phyloP scores from a whole-genome alignment of 2,888 invertebrate genomes.

The Acrobeloides nanus region DNA sequence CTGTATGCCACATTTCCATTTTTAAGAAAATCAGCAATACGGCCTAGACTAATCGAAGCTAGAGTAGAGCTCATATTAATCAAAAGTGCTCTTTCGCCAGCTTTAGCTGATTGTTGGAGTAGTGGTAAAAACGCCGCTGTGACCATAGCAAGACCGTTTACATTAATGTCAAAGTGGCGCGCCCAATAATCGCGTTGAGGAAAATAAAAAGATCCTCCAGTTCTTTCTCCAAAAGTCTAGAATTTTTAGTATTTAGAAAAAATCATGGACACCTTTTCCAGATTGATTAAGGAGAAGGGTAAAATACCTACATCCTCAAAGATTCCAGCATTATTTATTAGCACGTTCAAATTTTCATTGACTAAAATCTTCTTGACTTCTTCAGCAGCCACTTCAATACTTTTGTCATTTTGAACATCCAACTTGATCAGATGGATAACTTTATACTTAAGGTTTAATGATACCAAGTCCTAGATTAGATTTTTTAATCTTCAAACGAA shows the following conservation, averaged over 20 bases:
- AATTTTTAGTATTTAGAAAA: too few relatives aligned
- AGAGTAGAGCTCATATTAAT: not conserved
- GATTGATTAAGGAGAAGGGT: too few relatives aligned
- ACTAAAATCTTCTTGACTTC: constrained; percentile 12
- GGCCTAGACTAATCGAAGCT: not conserved
- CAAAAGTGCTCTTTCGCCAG: not conserved
- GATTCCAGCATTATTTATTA: constrained; percentile 19
- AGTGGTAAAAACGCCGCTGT: not conserved
- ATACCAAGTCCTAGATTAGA: not conserved
- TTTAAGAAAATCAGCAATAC: not conserved
- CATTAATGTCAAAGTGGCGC: not conserved
- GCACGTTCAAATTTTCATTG: constrained; percentile 15
- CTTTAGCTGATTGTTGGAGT: not conserved
- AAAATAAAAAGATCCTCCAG: too few relatives aligned
- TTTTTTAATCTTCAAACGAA: not conserved
- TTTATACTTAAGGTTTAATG: not conserved
- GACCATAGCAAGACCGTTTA: not conserved
- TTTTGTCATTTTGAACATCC: not conserved
- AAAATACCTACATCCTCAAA: constrained; percentile 4
- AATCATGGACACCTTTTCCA: too few relatives aligned
- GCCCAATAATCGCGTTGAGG: too few relatives aligned
- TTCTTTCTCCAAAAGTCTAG: too few relatives aligned
- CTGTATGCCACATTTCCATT: not conserved
- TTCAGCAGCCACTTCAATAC: not conserved
- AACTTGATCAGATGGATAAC: too few relatives aligned